Evolutionary conservation across 2,888 invertebrate genomes (phyloP).

Genomic region (Pilophorus perplexus): DNA sequence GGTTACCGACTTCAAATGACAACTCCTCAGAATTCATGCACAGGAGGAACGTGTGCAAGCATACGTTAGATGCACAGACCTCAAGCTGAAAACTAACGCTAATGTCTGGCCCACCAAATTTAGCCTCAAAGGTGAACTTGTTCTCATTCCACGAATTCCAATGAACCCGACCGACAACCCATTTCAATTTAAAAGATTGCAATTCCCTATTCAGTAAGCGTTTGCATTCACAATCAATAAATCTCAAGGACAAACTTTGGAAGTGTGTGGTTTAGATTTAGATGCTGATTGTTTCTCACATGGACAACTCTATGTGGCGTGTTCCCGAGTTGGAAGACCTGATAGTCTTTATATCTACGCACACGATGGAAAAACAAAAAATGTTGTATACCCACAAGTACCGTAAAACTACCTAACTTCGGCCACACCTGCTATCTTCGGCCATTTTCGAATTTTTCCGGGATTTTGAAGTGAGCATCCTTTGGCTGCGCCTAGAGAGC

Average conservation of each 20-base stretch:
- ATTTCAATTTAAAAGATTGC: slow-evolving; percentile 45
- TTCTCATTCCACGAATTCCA: slow-evolving; percentile 45
- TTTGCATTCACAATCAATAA: slow-evolving; percentile 47
- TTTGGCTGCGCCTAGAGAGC: too few species aligned
- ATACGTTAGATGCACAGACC: too few species aligned
- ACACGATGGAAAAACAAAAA: too few species aligned
- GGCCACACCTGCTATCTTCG: too few species aligned
- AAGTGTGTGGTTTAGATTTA: slow-evolving; percentile 44
- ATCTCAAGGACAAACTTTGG: slow-evolving; percentile 47
- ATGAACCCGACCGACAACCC: slow-evolving; percentile 34
- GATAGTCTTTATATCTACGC: slow-evolving; percentile 22
- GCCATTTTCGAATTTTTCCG: too few species aligned
- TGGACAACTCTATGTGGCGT: slow-evolving; percentile 31
- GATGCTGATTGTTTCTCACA: slow-evolving; percentile 45
- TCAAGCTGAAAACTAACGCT: neutral
- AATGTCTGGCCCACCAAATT: neutral
- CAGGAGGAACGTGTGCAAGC: too few species aligned
- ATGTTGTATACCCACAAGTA: too few species aligned
- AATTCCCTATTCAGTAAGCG: slow-evolving; percentile 46
- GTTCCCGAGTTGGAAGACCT: slow-evolving; percentile 40
- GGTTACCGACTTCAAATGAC: too few species aligned
- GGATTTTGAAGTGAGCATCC: too few species aligned
- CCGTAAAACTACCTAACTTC: too few species aligned
- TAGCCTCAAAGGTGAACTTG: slow-evolving; percentile 48
- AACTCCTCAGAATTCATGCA: too few species aligned